These are phyloP conservation scores for Ecdyonurus torrentis DNA, from an alignment of 2,888 invertebrate genomes.

Conservation along the genomic window DNA sequence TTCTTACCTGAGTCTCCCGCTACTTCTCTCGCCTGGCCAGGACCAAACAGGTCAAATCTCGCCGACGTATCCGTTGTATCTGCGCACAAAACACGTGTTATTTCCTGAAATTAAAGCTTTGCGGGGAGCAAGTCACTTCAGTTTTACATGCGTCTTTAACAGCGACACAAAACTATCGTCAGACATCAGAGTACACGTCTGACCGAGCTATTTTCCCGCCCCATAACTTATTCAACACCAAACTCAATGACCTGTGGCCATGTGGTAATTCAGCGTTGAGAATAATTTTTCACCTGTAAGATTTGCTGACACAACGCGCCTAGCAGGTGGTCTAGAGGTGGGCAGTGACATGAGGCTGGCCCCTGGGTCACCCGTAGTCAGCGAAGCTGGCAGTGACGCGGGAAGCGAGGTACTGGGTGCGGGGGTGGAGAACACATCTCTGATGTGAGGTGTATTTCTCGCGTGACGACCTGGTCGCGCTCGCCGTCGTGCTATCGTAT, in stretches of 20 bases:
- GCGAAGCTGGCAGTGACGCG: not conserved
- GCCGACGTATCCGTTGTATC: not conserved
- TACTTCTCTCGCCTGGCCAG: not conserved
- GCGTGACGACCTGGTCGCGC: constrained; percentile 30
- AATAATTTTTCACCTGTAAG: no score
- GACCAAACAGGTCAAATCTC: not conserved
- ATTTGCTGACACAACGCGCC: not conserved
- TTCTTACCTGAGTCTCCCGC: not conserved
- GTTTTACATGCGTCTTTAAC: no score
- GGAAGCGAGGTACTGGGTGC: not conserved
- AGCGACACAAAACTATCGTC: no score
- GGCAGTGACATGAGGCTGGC: not conserved
- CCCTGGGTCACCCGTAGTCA: not conserved
- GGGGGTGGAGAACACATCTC: not conserved
- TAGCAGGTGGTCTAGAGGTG: not conserved
- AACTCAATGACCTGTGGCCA: no score
- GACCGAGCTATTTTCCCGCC: no score
- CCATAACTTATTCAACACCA: no score
- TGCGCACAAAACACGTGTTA: no score
- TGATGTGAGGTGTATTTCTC: constrained; percentile 1
- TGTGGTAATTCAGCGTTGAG: no score
- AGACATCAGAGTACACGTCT: no score
- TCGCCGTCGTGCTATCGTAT: constrained; percentile 47
- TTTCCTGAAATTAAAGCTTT: no score
- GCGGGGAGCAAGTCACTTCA: no score